Evolutionary conservation across 2,113 vertebrate species (phyloP), one percentile per base, ranked within the genome.

Genomic region (Oncorhynchus kisutch): DNA sequence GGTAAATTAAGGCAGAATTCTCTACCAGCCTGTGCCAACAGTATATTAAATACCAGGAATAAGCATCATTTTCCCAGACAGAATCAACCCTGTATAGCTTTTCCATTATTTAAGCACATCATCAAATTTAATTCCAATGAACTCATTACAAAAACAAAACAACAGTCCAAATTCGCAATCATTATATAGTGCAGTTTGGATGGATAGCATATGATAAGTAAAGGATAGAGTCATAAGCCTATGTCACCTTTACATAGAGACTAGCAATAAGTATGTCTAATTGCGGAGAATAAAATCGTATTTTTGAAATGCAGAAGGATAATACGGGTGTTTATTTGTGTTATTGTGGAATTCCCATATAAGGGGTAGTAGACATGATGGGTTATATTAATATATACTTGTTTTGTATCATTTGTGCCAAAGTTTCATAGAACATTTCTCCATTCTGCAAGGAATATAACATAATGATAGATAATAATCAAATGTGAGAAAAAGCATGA

Each of bases 1-100:
- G 82, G 90, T 92, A 94, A 93, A 93, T 93, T 91, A 92, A 92
- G 82, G 87, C 86, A 90, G 83, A 31, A 62, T 82, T 90, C 86
- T 90, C 77, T 76, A 80, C 70, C 81, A 75, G 66, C 49, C 31
- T 86, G 60, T 67, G 79, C 68, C 78, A 74, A 84, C 79, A 75
- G 65, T 70, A 59, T 69, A 67, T 87, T 84, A 80, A 90, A 86
- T 89, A 85, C 88, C 84, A 79, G 77, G 59, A 27, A 27, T 88
- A 86, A 92, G 85, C 86, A 87, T 79, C 88, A 80, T 82, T 86
- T 88, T 49, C 67, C 71, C 39, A 67, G 64, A 71, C 69, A 57
- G 75, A 66, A 75, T 80, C 31, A 20, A 69, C 71, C 59, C 13
- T 0, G 4, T 70, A 48, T 49, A 48, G 20, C 2, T 48, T 70